Evolutionary conservation across 2,888 invertebrate species (phyloP).

Genomic region (Drosophila affinis): DNA sequence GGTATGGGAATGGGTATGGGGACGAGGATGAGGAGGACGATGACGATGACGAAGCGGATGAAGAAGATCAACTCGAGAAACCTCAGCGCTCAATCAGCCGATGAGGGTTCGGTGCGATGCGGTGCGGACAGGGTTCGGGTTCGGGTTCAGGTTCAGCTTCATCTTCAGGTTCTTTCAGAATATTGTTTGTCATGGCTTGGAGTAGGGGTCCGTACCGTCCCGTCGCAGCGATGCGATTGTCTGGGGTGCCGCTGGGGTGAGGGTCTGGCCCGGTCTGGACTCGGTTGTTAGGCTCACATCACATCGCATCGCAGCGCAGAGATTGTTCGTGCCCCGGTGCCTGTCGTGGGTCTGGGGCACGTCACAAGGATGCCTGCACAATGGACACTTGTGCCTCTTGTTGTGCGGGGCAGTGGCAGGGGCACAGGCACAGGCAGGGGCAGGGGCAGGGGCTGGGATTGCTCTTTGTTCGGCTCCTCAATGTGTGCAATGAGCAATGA

Average conservation of each 20-base stretch:
- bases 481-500: conserved; percentile 73
- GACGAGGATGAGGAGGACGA: conserved; percentile 61
- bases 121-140: conserved; percentile 20
- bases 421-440: conserved; percentile 1
- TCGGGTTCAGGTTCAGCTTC: conserved; percentile 16
- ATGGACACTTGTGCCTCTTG: conserved; percentile 54
- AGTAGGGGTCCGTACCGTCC: conserved; percentile 11
- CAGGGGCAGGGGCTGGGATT: conserved; percentile 3
- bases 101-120: conserved; percentile 33
- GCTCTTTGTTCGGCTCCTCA: conserved; percentile 29
- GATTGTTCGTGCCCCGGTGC: conserved; percentile 49
- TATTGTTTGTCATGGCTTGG: conserved; percentile 8
- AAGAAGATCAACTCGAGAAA: conserved; percentile 68
- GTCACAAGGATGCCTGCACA: conserved; percentile 63
- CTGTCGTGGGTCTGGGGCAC: conserved; percentile 74
- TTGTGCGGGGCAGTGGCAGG: conserved; percentile 9
- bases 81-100: conserved; percentile 67
- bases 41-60: conserved; percentile 57
- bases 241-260: conserved; percentile 20
- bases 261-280: conserved; percentile 16
- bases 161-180: conserved; percentile 2
- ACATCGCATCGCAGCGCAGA: conserved; percentile 17
- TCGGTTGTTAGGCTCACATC: conserved; percentile 62
- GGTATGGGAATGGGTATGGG: conserved; percentile 61
- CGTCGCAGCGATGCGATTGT: conserved; percentile 7